A percentile compares a stretch with the other conserved stretches of the same genome.
These are phyloP conservation scores for Coecobrya sp. DNA, from an alignment of 2,888 invertebrate species.

Conservation along the genomic window DNA sequence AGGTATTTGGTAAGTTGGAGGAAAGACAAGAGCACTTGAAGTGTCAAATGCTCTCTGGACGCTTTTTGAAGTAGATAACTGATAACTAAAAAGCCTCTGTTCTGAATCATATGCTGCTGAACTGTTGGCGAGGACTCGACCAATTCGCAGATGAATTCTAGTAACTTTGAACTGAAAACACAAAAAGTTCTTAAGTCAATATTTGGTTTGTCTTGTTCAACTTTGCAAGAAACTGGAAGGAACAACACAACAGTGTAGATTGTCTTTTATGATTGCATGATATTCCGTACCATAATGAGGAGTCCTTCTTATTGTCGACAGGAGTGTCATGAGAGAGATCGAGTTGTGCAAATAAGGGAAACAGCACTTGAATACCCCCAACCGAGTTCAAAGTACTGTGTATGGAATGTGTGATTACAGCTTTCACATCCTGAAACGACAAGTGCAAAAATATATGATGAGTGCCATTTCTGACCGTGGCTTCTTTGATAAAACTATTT, in stretches of 20 bases:
- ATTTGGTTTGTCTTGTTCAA: neutral
- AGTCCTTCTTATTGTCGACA: constrained; percentile 94
- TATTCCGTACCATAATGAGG: constrained; percentile 93
- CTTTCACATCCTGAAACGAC: constrained; percentile 96
- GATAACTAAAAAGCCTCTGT: constrained; percentile 99
- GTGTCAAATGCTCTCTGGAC: constrained; percentile 96
- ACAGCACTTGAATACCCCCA: constrained; percentile 99
- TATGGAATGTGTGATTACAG: constrained; percentile 99
- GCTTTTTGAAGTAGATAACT: constrained; percentile 98
- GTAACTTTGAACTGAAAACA: constrained; percentile 93
- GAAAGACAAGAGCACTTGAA: constrained; percentile 97
- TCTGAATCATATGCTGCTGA: constrained; percentile 99
- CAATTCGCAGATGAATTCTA: constrained; percentile 98
- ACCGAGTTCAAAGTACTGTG: constrained; percentile 99
- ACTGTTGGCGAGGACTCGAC: constrained; percentile 99
- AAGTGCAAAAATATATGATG: neutral
- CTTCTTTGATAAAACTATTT: no score
- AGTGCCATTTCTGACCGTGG: neutral
- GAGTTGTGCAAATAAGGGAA: constrained; percentile 98
- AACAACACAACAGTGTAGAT: neutral
- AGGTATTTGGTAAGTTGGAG: constrained; percentile 96
- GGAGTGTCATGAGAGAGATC: constrained; percentile 97
- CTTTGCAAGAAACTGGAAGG: neutral
- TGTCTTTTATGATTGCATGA: neutral
- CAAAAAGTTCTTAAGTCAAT: neutral